A percentile compares a stretch with the other conserved stretches of the same genome.
Conservation (phyloP, 2,113 vertebrate species). For the Dipodomys stephensi region DNA sequence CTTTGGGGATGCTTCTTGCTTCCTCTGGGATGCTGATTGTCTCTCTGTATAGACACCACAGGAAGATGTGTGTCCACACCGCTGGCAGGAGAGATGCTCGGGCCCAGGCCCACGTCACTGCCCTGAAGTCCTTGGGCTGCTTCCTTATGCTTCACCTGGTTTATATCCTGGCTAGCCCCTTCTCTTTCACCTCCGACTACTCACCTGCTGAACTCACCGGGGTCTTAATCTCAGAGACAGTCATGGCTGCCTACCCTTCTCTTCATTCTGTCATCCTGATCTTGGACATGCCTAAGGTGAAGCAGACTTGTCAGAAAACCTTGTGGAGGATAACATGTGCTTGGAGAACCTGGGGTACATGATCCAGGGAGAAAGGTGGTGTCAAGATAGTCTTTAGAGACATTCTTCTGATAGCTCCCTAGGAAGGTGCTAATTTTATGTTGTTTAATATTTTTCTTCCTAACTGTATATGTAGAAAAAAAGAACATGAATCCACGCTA, state of each 20-base stretch:
- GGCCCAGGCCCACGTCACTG: conserved; percentile 69
- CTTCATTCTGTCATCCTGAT: conserved; percentile 73
- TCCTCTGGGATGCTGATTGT: conserved; percentile 71
- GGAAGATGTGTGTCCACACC: conserved; percentile 56
- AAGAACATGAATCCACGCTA: too few relatives aligned
- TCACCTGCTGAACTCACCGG: conserved; percentile 25
- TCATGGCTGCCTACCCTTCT: conserved; percentile 73
- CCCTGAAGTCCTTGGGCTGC: conserved; percentile 76
- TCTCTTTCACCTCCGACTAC: conserved; percentile 27
- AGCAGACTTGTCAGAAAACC: conserved; percentile 51
- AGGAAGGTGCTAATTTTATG: background rate
- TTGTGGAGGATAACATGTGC: background rate
- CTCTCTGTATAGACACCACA: conserved; percentile 77
- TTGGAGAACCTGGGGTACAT: background rate
- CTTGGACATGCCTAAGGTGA: conserved; percentile 75
- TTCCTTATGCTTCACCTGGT: conserved; percentile 69
- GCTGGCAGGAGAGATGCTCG: conserved; percentile 49
- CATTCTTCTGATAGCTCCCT: background rate
- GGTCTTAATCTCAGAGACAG: conserved; percentile 64
- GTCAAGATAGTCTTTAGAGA: background rate
- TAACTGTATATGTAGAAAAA: too few relatives aligned
- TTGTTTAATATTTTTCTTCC: background rate
- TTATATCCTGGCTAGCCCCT: conserved; percentile 61
- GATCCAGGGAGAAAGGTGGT: background rate
- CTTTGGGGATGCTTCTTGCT: conserved; percentile 48